Base-by-base conservation (phyloP, 1,140 invertebrate species). In the Meloidogyne exigua region DNA sequence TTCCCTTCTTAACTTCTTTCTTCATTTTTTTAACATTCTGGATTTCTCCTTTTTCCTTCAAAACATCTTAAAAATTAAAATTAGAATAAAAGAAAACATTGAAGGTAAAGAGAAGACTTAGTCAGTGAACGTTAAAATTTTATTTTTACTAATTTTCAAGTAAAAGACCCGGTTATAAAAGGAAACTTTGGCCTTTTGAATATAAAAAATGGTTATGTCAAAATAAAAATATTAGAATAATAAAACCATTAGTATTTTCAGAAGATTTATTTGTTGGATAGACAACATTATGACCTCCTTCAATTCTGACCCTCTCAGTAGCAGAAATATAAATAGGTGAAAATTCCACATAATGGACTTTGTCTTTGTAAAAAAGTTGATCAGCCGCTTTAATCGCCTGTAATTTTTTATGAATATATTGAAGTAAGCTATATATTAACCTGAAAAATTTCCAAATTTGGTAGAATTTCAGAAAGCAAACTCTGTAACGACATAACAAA, bases 301-400 rank as follows among this genome's bases (percentile, higher is more conserved):
- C 49, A 57, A 57, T 57, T 57, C 21, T 57, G 18, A 7, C 49
- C 21, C 21, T 18, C 44, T 18, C 21, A n/a, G n/a, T 57, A n/a
- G 18, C 18, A 57, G 49, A 39, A 39, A 39, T 57, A 57, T n/a
- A 57, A 57, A 57, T 21, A 5, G 72, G 57, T 73, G 64, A n/a
- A 64, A 73, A 21, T 13, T 42, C 72, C 13, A 65, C 65, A 23
- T 73, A 73, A 62, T 64, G 36, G 11, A 12, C 39, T 64, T 65
- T 73, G 18, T 73, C 72, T 10, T 64, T 73, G 26, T 64, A 73
- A 32, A 26, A 73, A 64, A 73, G 57, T 28, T 73, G 72, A 11
- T 73, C 72, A 12, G 72, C 72, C 26, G 72, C 72, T 32, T 73
- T 73, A 39, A 73, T 73, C 2, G 21, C 28, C 72, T 73, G 18